Evolutionary conservation across 2,113 vertebrate species (phyloP), one percentile per base, ranked within the genome.

Genomic region (Todiramphus chloris): DNA sequence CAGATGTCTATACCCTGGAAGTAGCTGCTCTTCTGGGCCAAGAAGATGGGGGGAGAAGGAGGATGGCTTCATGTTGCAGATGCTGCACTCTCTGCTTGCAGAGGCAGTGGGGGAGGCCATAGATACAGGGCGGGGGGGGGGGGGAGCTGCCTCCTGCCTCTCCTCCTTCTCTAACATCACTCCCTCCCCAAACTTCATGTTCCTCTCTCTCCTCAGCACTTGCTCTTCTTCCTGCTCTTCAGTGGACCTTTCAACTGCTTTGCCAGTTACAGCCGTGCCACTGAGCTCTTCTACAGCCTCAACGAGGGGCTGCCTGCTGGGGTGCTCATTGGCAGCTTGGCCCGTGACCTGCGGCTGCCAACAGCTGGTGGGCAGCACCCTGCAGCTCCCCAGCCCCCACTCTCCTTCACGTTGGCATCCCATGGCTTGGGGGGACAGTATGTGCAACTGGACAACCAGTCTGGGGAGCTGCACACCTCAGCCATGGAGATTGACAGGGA

Each of bases 241-340:
- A 96, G 97, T 96, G 98, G 98, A 98, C 98, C 99, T 80, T 98
- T 98, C 88, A 98, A 96, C 97, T 99, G 99, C 97, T 98, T 99
- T 90, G 98, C 98, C 94, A 99, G 98, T 98, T 99, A 99, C 97
- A 99, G 98, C 95, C 98, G 99, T 4, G 99, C 99, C 83, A 99
- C 98, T 1, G 98, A 99, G 98, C 98, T 99, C 89, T 98, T 99
- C 97, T 99, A 99, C 98, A 99, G 98, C 91, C 98, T 99, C 97
- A 99, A 99, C 37, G 99, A 99, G 97, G 99, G 99, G 93, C 98
- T 99, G 96, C 99, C 99, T 0, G 98, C 97, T 1, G 99, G 99
- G 3, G 99, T 98, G 87, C 98, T 99, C 63, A 99, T 99, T 10
- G 99, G 99, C 73, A 98, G 98, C 96, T 97, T 99, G 89, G 98